Evolutionary conservation across 1,140 invertebrate genomes (phyloP).

Genomic region (Drosophila lacteicornis): DNA sequence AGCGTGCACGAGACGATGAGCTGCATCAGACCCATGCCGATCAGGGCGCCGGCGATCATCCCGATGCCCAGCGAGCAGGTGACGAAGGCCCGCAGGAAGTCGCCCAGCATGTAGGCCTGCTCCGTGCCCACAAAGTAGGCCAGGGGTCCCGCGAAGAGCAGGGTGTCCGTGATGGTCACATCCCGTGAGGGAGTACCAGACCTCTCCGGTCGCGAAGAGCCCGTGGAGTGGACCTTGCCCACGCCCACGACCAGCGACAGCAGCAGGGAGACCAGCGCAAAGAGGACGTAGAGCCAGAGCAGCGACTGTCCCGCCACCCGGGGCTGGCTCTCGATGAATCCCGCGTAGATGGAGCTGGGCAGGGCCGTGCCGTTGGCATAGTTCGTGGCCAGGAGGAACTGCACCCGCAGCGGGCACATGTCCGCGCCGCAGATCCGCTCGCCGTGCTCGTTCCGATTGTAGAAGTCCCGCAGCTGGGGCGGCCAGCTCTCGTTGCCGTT

Average conservation of each 20-base stretch:
- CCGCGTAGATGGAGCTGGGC: constrained; percentile 57
- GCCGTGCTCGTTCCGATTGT: constrained; percentile 85
- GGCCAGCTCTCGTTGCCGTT: constrained; percentile 29
- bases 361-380: constrained; percentile 28
- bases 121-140: constrained; percentile 89
- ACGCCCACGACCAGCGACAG: constrained; percentile 85
- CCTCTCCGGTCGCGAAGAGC: constrained; percentile 46
- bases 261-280: constrained; percentile 86
- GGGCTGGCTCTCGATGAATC: constrained; percentile 66
- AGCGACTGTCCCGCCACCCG: constrained; percentile 85
- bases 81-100: constrained; percentile 87
- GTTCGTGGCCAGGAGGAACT: constrained; percentile 14
- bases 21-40: constrained; percentile 88
- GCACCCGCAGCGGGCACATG: constrained; percentile 85
- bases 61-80: constrained; percentile 87
- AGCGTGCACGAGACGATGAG: constrained; percentile 88
- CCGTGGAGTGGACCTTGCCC: constrained; percentile 75
- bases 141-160: constrained; percentile 88
- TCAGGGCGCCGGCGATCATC: constrained; percentile 87
- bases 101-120: constrained; percentile 89
- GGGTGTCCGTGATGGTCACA: constrained; percentile 79
- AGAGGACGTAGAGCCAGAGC: constrained; percentile 86
- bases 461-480: constrained; percentile 81
- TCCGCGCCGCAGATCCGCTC: constrained; percentile 86
- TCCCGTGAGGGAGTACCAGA: constrained; percentile 41